These are phyloP conservation scores for Menidia menidia DNA, from an alignment of 2,797 vertebrate genomes.

Conservation along the genomic window DNA sequence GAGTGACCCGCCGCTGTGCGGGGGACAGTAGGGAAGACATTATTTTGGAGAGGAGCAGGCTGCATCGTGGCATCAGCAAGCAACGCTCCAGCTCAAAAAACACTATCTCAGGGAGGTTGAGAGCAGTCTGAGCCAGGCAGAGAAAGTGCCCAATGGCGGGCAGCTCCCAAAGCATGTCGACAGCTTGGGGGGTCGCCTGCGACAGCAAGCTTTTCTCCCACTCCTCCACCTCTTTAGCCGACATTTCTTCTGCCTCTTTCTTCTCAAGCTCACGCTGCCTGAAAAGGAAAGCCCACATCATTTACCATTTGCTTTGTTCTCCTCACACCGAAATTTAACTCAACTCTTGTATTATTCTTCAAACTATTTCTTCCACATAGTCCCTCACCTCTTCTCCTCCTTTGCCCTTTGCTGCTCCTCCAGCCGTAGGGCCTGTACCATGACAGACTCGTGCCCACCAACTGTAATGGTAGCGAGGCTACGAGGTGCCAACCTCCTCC, in stretches of 20 bases:
- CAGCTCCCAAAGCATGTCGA: conserved; percentile 96
- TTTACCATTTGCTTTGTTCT: conserved; percentile 11
- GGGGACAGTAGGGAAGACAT: conserved; percentile 95
- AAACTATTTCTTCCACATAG: neutral
- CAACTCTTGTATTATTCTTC: neutral
- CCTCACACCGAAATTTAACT: neutral
- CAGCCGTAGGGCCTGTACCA: conserved; percentile 92
- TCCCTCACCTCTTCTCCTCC: conserved; percentile 91
- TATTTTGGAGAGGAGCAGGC: conserved; percentile 93
- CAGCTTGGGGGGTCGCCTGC: conserved; percentile 87
- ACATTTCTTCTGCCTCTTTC: conserved; percentile 95
- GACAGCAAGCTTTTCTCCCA: conserved; percentile 92
- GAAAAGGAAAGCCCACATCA: conserved; percentile 24
- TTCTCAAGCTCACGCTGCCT: conserved; percentile 95
- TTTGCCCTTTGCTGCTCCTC: conserved; percentile 94
- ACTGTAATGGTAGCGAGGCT: conserved; percentile 88
- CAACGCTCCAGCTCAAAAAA: conserved; percentile 98
- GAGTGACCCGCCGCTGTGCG: conserved; percentile 88
- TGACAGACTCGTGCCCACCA: conserved; percentile 91
- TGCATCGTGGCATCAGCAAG: conserved; percentile 97
- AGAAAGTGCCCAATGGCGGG: conserved; percentile 98
- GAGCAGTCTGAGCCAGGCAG: conserved; percentile 94
- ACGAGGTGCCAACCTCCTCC: conserved; percentile 88
- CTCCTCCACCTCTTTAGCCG: conserved; percentile 94
- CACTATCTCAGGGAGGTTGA: conserved; percentile 96